Base-by-base conservation (phyloP, 2,888 invertebrate genomes). In the Euplexia lucipara region DNA sequence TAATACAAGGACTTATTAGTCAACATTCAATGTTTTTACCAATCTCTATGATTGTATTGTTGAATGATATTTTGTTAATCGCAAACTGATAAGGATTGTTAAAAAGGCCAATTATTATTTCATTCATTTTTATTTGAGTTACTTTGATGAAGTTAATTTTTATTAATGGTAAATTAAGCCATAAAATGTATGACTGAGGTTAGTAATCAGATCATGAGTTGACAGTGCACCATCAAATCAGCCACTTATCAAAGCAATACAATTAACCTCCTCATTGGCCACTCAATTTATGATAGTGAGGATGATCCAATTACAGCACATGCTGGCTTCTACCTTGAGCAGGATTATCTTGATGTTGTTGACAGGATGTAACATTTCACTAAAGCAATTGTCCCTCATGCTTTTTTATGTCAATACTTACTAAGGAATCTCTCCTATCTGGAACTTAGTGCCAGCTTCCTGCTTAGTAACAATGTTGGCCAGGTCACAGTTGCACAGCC, bases 401-500 rank as follows among this genome's bases (percentile, higher is more conserved):
- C 1, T 9, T 16, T n/a, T 34, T 12, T 32, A 5, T 39, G n/a
- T 34, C 0, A 54, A 56, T 56, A 90, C 95, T 93, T 88, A 95
- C 95, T 82, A 92, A 78, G 95, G 95, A 56, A 91, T 86, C 66
- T 94, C 91, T 57, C 88, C 91, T 41, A 83, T 49, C 73, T 88
- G 91, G 75, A 95, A 94, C 77, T 93, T 95, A 8, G 83, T 79
- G 1, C 92, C 91, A 8, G 94, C 95, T 37, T 85, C 88, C 69
- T 94, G 93, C 52, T 84, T 88, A 2, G 90, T 93, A 41, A 95
- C 89, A 74, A 95, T 95, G 61, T 92, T 87, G 18, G 89, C 91
- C 37, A 95, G 85, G 70, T 95, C 95, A 84, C 97, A 97, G 84
- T 96, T 96, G 85, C 97, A 97, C 42, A 95, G 88, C 95, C 97